Evolutionary conservation across 2,113 vertebrate genomes (phyloP).

Genomic region (Entelurus aequoreus): DNA sequence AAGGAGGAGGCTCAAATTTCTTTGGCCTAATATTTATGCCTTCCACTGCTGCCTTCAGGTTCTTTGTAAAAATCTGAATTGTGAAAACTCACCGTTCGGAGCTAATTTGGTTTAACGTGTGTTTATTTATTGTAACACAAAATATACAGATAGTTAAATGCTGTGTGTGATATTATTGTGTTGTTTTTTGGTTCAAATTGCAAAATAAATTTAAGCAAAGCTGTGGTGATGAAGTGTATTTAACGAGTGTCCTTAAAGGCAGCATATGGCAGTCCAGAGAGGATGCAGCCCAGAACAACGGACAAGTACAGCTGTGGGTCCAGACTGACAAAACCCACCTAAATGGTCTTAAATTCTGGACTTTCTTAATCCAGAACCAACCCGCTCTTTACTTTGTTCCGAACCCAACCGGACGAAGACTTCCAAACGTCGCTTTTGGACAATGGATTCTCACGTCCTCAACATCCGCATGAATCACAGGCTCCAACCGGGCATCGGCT

Average conservation of each 20-base stretch:
- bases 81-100: too few relatives aligned
- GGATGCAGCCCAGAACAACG: constrained; percentile 40
- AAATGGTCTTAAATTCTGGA: too few relatives aligned
- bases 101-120: too few relatives aligned
- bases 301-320: constrained; percentile 16
- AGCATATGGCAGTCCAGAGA: constrained; percentile 39
- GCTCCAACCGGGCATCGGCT: constrained; percentile 81
- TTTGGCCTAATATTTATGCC: constrained; percentile 49
- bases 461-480: constrained; percentile 76
- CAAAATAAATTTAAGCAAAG: not conserved
- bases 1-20: constrained; percentile 53
- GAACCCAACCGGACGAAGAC: constrained; percentile 14
- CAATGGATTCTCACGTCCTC: constrained; percentile 80
- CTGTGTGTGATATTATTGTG: not conserved
- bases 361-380: not conserved
- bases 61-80: not conserved
- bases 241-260: constrained; percentile 30
- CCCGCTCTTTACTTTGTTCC: not conserved
- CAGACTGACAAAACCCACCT: constrained; percentile 29
- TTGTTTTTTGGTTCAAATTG: too few relatives aligned
- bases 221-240: accelerated
- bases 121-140: too few relatives aligned
- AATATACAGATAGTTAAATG: not conserved
- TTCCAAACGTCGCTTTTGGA: constrained; percentile 51
- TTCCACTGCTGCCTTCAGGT: constrained; percentile 43